Percentiles rank a stretch among this genome's conserved stretches.
Conservation (phyloP, 2,888 invertebrate species). For the Ochlodes sylvanus region DNA sequence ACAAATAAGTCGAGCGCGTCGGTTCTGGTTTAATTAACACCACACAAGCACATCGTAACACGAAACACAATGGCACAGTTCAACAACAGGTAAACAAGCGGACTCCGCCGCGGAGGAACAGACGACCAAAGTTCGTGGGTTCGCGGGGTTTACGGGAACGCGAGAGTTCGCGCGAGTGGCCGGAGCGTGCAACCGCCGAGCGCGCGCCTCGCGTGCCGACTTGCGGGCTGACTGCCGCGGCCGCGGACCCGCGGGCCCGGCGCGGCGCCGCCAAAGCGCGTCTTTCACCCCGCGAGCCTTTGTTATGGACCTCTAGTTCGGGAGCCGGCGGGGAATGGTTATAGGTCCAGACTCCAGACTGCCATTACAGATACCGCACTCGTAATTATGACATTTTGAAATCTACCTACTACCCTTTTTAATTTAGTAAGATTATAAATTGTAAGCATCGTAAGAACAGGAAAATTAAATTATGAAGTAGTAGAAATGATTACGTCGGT, state of each 20-base stretch:
- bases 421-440: no score
- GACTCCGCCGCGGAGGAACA: neutral
- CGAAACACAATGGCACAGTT: conserved; percentile 27
- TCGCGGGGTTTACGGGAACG: conserved; percentile 12
- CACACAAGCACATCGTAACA: conserved; percentile 30
- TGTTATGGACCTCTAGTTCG: conserved; percentile 1
- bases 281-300: conserved; percentile 12
- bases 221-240: neutral
- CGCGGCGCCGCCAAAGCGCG: no score
- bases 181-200: neutral
- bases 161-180: neutral
- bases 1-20: conserved; percentile 13
- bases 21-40: conserved; percentile 18
- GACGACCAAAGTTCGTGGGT: conserved; percentile 27
- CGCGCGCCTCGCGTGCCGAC: neutral
- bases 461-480: no score
- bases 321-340: neutral
- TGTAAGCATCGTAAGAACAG: no score
- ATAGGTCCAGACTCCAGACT: no score
- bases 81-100: conserved; percentile 6
- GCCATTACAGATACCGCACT: no score
- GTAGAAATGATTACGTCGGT: no score
- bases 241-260: no score
- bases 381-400: no score
- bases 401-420: no score